These are phyloP conservation scores for Microcebus tavaratra DNA, from an alignment of 2,113 vertebrate genomes.

Conservation along the genomic window DNA sequence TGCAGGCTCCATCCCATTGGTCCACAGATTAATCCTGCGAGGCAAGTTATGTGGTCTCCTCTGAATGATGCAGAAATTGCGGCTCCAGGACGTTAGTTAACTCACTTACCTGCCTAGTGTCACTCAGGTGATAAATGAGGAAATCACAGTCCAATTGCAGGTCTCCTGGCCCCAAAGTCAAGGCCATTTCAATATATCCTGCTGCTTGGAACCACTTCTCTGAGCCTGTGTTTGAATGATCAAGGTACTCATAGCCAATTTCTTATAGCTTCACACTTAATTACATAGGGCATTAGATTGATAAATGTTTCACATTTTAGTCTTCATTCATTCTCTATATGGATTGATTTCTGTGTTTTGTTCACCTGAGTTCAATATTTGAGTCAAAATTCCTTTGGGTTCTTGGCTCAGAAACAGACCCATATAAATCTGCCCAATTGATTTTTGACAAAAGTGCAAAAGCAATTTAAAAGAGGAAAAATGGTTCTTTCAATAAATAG, in stretches of 20 bases:
- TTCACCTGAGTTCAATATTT: constrained; percentile 56
- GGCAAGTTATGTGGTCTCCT: background rate
- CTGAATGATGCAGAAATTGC: background rate
- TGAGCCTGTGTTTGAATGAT: background rate
- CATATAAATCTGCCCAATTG: background rate
- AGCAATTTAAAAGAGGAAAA: constrained; percentile 13
- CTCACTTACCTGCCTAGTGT: background rate
- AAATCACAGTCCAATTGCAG: background rate
- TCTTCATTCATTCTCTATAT: constrained; percentile 41
- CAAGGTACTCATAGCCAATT: background rate
- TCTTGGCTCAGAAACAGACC: constrained; percentile 53
- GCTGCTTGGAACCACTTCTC: background rate
- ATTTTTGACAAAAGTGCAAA: constrained; percentile 48
- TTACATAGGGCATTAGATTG: constrained; percentile 7
- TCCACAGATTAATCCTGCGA: background rate
- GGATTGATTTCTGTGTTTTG: constrained; percentile 35
- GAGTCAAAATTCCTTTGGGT: constrained; percentile 46
- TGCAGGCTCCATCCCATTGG: background rate
- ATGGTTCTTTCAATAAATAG: constrained; percentile 7
- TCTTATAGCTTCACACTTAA: constrained; percentile 37
- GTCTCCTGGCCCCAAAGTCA: background rate
- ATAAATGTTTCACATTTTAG: constrained; percentile 9
- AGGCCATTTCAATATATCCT: background rate
- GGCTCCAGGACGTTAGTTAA: background rate
- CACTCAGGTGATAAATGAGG: background rate